These are phyloP conservation scores for Electrophaes corylata DNA, from an alignment of 2,888 invertebrate genomes.

Conservation along the genomic window DNA sequence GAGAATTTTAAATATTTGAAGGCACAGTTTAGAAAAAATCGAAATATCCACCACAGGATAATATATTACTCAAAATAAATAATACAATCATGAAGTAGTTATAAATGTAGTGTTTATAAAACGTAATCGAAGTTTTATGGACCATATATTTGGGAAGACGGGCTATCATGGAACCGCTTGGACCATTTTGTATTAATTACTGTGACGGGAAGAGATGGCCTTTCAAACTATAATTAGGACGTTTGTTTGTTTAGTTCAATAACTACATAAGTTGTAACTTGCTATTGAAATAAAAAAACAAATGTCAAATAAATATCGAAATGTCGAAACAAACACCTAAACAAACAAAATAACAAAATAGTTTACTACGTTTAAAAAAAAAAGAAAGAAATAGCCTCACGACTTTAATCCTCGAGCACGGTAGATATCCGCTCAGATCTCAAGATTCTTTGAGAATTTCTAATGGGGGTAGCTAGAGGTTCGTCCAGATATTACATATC, in stretches of 20 bases:
- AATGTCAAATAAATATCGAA: too few species aligned
- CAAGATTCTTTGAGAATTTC: too few species aligned
- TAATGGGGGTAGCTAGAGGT: too few species aligned
- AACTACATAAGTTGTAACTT: too few species aligned
- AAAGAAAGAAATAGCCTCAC: too few species aligned
- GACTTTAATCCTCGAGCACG: too few species aligned
- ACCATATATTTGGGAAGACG: conserved; percentile 70
- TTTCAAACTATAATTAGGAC: conserved; percentile 46
- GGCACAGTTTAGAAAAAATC: conserved; percentile 79
- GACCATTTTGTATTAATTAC: conserved; percentile 73
- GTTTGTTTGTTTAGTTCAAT: conserved; percentile 51
- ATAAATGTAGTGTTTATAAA: conserved; percentile 84
- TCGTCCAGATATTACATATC: too few species aligned
- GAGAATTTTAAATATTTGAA: conserved; percentile 84
- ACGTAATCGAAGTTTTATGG: conserved; percentile 80
- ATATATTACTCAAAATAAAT: conserved; percentile 84
- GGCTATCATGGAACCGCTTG: conserved; percentile 41
- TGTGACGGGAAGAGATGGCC: conserved; percentile 47
- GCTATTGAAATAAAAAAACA: too few species aligned
- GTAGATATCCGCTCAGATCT: too few species aligned
- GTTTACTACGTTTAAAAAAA: too few species aligned
- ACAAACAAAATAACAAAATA: too few species aligned
- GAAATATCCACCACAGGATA: conserved; percentile 74
- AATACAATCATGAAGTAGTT: conserved; percentile 83
- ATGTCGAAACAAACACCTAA: too few species aligned